These are phyloP conservation scores for Amphiura filiformis DNA, from an alignment of 35 echinoderm and acorn worm species.

Conservation along the genomic window DNA sequence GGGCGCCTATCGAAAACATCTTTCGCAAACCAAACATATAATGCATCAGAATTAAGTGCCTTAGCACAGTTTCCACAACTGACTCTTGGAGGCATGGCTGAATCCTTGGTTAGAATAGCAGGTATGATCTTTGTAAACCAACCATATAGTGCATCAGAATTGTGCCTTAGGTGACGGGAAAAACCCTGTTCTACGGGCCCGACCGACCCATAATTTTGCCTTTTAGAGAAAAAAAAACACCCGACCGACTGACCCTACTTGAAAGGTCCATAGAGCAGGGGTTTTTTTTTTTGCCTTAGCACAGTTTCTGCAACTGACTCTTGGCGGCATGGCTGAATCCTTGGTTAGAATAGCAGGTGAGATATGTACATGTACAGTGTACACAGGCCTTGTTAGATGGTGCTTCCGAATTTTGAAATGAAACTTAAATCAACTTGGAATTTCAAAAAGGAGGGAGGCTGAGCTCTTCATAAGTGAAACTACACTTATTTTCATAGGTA, in stretches of 20 bases:
- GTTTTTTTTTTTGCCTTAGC: too few species aligned
- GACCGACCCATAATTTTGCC: too few species aligned
- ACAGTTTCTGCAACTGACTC: conserved; percentile 41
- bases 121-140: conserved; percentile 16
- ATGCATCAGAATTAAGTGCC: conserved; percentile 27
- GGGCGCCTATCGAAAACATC: background rate
- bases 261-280: too few species aligned
- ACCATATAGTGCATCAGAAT: conserved; percentile 20
- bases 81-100: conserved; percentile 32
- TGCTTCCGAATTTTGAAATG: conserved; percentile 28
- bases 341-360: conserved; percentile 48
- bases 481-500: too few species aligned
- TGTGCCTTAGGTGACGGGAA: background rate
- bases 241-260: too few species aligned
- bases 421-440: too few species aligned
- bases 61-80: conserved; percentile 32
- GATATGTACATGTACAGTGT: too few species aligned
- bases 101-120: conserved; percentile 38
- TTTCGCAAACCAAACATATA: background rate
- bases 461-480: too few species aligned
- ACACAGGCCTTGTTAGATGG: background rate
- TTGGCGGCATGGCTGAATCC: conserved; percentile 25
- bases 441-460: too few species aligned
- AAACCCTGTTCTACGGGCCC: too few species aligned
- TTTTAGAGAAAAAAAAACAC: too few species aligned